Percentiles rank a stretch among this genome's conserved stretches.
phyloP scores from a whole-genome alignment of 1,140 invertebrate species.

The Ips nitidus region DNA sequence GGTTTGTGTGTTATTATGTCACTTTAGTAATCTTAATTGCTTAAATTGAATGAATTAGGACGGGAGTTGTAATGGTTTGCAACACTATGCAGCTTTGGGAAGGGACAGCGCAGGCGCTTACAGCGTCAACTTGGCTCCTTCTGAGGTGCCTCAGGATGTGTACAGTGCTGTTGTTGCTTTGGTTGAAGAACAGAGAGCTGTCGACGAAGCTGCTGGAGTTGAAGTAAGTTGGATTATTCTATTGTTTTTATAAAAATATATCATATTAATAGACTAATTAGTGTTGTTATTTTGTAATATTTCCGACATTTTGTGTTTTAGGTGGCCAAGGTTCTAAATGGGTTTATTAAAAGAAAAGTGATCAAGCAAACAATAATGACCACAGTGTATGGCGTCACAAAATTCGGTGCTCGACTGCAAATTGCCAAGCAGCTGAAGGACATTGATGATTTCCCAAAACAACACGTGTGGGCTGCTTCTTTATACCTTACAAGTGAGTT shows the following conservation, averaged over 20 bases:
- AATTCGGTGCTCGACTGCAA: constrained; percentile 88
- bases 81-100: constrained; percentile 98
- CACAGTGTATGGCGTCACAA: constrained; percentile 98
- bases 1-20: constrained; percentile 25
- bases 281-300: too few relatives aligned
- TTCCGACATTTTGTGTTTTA: constrained; percentile 1
- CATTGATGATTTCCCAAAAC: constrained; percentile 80
- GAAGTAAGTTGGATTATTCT: constrained; percentile 57
- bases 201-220: constrained; percentile 75
- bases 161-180: constrained; percentile 86
- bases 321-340: constrained; percentile 64
- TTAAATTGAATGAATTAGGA: constrained; percentile 56
- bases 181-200: constrained; percentile 76
- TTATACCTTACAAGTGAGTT: constrained; percentile 72
- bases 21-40: not conserved
- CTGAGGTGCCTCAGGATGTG: constrained; percentile 83
- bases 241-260: too few relatives aligned
- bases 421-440: constrained; percentile 92
- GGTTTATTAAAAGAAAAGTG: constrained; percentile 87
- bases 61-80: constrained; percentile 98
- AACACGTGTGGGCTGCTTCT: constrained; percentile 74
- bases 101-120: constrained; percentile 86
- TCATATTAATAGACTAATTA: not conserved
- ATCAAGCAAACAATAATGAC: constrained; percentile 99
- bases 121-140: constrained; percentile 88